Evolutionary conservation across 2,797 vertebrate species (phyloP).

Genomic region (Oceanodroma leucorhoa): DNA sequence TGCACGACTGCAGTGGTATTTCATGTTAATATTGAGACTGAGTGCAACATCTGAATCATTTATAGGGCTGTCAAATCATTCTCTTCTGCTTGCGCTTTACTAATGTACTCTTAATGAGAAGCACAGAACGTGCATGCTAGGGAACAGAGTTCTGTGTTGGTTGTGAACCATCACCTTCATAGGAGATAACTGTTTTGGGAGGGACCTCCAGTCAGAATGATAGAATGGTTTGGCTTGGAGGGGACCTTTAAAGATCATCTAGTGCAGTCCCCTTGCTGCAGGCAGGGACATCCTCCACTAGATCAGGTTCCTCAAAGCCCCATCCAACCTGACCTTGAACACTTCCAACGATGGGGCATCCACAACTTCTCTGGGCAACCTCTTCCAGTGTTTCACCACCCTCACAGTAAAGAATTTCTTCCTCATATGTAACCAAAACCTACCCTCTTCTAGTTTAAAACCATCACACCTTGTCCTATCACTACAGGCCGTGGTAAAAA

Average conservation of each 20-base stretch:
- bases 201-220: background rate
- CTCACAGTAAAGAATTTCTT: background rate
- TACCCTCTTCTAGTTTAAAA: background rate
- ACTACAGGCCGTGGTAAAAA: background rate
- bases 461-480: background rate
- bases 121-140: background rate
- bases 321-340: background rate
- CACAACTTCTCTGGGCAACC: fast-evolving
- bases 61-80: background rate
- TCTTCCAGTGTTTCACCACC: background rate
- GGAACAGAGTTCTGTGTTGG: background rate
- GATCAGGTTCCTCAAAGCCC: background rate
- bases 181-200: background rate
- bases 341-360: background rate
- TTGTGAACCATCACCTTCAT: fast-evolving
- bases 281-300: background rate
- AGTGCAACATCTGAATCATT: background rate
- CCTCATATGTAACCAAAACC: background rate
- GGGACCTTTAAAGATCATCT: background rate
- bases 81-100: background rate
- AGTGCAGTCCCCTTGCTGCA: fast-evolving
- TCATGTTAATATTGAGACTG: background rate
- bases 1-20: background rate
- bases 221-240: background rate
- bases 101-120: background rate